phyloP scores from a whole-genome alignment of 2,797 vertebrate species.

The Sebastes nivosus region DNA sequence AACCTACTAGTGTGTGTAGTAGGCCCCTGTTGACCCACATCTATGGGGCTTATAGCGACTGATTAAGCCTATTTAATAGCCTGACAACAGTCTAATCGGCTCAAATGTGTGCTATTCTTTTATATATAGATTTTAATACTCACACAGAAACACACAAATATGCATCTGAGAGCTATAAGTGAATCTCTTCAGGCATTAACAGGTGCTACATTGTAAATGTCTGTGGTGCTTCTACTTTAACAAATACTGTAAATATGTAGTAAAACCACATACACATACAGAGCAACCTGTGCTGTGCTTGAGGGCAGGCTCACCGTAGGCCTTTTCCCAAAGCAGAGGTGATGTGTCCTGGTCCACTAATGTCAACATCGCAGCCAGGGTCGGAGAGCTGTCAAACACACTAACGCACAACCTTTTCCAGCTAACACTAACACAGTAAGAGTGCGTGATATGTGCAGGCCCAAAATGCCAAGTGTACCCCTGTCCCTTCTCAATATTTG shows the following conservation, averaged over 20 bases:
- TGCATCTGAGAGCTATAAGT: too few species aligned
- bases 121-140: not conserved
- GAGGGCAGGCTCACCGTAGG: conserved; percentile 54
- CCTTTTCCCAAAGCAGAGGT: conserved; percentile 76
- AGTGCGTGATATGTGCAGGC: conserved; percentile 52
- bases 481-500: conserved; percentile 26
- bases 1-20: too few species aligned
- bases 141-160: not conserved
- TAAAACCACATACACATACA: conserved; percentile 1
- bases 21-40: too few species aligned
- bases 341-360: conserved; percentile 71
- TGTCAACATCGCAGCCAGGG: conserved; percentile 69
- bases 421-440: conserved; percentile 47
- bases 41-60: too few species aligned
- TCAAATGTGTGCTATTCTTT: too few species aligned
- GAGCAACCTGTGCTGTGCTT: conserved; percentile 51
- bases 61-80: too few species aligned
- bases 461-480: conserved; percentile 70
- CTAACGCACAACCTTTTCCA: conserved; percentile 77
- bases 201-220: not conserved
- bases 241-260: conserved; percentile 14
- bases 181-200: not conserved
- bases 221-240: not conserved
- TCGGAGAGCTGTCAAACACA: conserved; percentile 72
- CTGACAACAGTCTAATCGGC: too few species aligned